Percentiles rank a stretch among this genome's conserved stretches.
Conservation (phyloP, 2,797 vertebrate genomes). For the Megaceryle alcyon region DNA sequence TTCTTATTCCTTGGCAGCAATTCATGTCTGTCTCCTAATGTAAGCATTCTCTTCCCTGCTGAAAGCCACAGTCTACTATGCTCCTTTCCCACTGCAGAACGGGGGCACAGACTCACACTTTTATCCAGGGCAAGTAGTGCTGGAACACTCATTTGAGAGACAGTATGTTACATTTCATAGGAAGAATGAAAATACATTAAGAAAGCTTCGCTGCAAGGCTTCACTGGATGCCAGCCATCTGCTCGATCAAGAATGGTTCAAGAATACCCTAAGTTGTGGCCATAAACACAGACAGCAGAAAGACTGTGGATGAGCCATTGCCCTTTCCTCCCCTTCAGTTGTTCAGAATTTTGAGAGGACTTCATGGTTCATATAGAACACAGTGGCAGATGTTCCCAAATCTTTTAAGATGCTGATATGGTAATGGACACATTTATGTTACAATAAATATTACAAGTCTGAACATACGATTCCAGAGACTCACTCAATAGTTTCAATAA, state of each 20-base stretch:
- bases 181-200: neutral
- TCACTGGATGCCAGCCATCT: neutral
- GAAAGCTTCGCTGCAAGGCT: neutral
- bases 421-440: neutral
- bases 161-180: neutral
- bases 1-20: neutral
- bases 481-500: neutral
- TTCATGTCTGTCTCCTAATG: neutral
- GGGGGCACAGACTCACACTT: neutral
- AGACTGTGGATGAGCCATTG: neutral
- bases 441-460: neutral
- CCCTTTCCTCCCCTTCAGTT: neutral
- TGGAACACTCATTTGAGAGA: neutral
- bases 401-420: neutral
- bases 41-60: neutral
- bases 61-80: neutral
- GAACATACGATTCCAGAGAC: neutral
- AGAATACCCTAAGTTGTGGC: neutral
- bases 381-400: neutral
- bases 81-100: neutral
- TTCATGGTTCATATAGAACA: neutral
- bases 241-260: neutral
- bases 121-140: neutral
- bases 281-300: neutral
- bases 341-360: neutral